These are phyloP conservation scores for Drosophila subsilvestris DNA, from an alignment of 2,888 invertebrate genomes.

Conservation along the genomic window DNA sequence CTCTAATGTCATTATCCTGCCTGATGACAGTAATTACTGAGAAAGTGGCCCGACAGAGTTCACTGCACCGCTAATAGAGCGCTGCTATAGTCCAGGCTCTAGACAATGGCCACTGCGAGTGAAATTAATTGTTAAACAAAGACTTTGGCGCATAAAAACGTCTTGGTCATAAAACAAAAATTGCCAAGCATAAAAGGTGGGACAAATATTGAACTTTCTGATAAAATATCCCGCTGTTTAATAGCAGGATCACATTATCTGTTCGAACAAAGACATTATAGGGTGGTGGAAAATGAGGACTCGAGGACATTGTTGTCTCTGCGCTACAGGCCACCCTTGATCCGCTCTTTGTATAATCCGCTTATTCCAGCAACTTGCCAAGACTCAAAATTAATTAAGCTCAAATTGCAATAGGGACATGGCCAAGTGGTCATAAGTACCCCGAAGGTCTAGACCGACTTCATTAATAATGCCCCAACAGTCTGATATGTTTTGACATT, in stretches of 20 bases:
- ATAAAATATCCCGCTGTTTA: neutral
- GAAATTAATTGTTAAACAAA: conserved; percentile 39
- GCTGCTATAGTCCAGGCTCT: conserved; percentile 17
- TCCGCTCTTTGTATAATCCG: conserved; percentile 7
- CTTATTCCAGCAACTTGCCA: conserved; percentile 17
- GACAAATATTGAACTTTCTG: neutral
- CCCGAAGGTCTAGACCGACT: conserved; percentile 1
- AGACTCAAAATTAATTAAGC: conserved; percentile 25
- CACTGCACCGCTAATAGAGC: conserved; percentile 69
- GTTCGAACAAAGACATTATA: neutral
- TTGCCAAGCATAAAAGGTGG: neutral
- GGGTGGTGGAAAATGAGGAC: neutral
- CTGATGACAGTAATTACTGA: conserved; percentile 60
- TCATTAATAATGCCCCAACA: conserved; percentile 23
- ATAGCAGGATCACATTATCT: neutral
- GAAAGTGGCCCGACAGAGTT: conserved; percentile 58
- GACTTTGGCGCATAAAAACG: conserved; percentile 14
- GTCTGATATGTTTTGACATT: conserved; percentile 17
- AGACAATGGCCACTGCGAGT: conserved; percentile 26
- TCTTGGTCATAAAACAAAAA: neutral
- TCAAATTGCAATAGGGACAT: conserved; percentile 13
- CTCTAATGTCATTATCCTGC: conserved; percentile 49
- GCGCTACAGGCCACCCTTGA: neutral
- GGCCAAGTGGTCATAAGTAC: neutral
- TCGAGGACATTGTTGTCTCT: neutral